A percentile compares a stretch with the other conserved stretches of the same genome.
These are phyloP conservation scores for Tenthredo mesomela DNA, from an alignment of 2,888 invertebrate genomes.

Conservation along the genomic window DNA sequence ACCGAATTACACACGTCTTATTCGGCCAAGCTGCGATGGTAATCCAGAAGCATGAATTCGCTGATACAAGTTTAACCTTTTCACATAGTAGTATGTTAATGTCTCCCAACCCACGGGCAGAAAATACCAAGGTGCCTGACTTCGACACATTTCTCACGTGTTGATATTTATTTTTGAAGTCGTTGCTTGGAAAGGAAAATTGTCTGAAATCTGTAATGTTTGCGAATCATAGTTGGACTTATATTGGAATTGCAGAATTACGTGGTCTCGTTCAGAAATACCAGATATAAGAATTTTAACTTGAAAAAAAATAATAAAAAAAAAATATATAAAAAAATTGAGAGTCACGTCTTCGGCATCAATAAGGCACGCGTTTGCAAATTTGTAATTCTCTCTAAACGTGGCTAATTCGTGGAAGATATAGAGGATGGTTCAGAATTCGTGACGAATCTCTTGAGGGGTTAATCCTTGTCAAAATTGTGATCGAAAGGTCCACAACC, in stretches of 20 bases:
- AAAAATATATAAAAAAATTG: background rate
- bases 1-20: background rate
- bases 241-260: background rate
- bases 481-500: too few relatives aligned
- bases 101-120: background rate
- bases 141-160: background rate
- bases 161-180: background rate
- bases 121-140: conserved; percentile 21
- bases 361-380: too few relatives aligned
- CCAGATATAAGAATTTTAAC: too few relatives aligned
- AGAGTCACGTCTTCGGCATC: too few relatives aligned
- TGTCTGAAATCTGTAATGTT: background rate
- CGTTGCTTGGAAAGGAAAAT: background rate
- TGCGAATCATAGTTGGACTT: background rate
- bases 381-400: too few relatives aligned
- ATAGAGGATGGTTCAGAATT: too few relatives aligned
- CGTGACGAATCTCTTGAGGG: too few relatives aligned
- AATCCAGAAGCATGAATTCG: background rate
- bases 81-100: background rate
- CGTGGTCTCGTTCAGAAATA: background rate
- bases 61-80: background rate
- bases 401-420: too few relatives aligned
- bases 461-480: too few relatives aligned
- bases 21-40: background rate
- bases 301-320: too few relatives aligned